phyloP scores from a whole-genome alignment of 2,888 invertebrate genomes.

The Phasia obesa region DNA sequence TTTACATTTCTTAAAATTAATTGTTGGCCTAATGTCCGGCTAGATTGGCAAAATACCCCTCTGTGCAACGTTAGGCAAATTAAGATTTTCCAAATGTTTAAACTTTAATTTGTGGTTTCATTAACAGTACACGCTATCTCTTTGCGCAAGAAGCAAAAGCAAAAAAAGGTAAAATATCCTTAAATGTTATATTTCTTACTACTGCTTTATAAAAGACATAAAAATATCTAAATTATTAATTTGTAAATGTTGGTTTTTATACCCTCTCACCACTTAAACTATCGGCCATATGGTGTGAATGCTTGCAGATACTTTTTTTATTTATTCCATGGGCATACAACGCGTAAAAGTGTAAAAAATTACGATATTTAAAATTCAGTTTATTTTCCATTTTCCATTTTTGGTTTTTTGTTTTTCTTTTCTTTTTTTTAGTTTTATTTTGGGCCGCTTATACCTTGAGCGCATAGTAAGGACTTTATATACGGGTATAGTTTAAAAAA shows the following conservation, averaged over 20 bases:
- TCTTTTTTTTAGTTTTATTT: conserved; percentile 14
- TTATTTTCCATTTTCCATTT: background rate
- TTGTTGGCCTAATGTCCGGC: no score
- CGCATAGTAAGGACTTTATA: conserved; percentile 28
- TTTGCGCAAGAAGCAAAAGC: no score
- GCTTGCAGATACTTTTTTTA: conserved; percentile 33
- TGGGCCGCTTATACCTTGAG: background rate
- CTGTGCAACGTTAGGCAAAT: no score
- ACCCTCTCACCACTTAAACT: background rate
- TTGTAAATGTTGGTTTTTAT: conserved; percentile 29
- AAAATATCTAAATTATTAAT: conserved; percentile 42
- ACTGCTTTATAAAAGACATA: background rate
- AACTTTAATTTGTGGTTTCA: no score
- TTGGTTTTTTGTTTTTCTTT: background rate
- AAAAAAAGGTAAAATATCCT: no score
- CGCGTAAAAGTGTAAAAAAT: conserved; percentile 65
- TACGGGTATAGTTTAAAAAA: conserved; percentile 37
- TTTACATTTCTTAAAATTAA: no score
- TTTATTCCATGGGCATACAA: conserved; percentile 66
- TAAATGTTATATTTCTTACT: background rate
- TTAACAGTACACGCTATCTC: no score
- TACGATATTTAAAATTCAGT: conserved; percentile 60
- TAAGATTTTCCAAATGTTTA: no score
- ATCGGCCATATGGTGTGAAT: conserved; percentile 33
- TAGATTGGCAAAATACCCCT: no score